Percentiles rank a stretch among this genome's conserved stretches.
phyloP scores from a whole-genome alignment of 2,113 vertebrate genomes.

The Rhea pennata region DNA sequence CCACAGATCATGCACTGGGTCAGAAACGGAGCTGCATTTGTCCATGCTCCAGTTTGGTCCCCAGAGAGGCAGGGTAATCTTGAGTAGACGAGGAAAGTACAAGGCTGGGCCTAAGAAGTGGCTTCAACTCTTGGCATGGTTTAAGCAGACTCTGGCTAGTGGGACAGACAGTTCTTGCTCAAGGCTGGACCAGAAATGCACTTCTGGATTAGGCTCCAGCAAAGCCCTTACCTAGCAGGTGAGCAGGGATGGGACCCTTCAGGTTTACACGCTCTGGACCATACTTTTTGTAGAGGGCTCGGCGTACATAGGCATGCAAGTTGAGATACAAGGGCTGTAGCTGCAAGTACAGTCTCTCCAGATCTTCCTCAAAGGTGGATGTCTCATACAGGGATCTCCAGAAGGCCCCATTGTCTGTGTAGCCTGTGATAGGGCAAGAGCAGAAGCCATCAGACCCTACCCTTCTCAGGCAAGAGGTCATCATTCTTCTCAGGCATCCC shows the following conservation, averaged over 20 bases:
- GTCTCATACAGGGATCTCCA: slow-evolving; percentile 94
- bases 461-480: not conserved
- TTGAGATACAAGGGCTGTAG: slow-evolving; percentile 92
- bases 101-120: not conserved
- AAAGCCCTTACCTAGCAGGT: slow-evolving; percentile 87
- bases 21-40: not conserved
- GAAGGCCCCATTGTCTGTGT: slow-evolving; percentile 86
- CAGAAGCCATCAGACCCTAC: not conserved
- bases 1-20: not conserved
- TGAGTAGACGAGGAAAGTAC: not conserved
- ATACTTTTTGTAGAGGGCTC: slow-evolving; percentile 87
- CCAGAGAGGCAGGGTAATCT: not conserved
- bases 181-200: not conserved
- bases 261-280: slow-evolving; percentile 85
- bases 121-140: not conserved
- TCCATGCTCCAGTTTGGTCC: too few relatives aligned
- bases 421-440: slow-evolving; percentile 73
- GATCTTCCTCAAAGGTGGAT: slow-evolving; percentile 86
- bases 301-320: slow-evolving; percentile 92
- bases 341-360: slow-evolving; percentile 89
- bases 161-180: not conserved
- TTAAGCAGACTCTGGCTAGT: not conserved
- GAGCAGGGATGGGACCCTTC: slow-evolving; percentile 94
- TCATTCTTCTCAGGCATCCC: not conserved
- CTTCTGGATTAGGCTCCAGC: too few relatives aligned